Percentiles rank a stretch among this genome's conserved stretches.
Conservation (phyloP, 1,140 invertebrate genomes). For the Conus betulinus region DNA sequence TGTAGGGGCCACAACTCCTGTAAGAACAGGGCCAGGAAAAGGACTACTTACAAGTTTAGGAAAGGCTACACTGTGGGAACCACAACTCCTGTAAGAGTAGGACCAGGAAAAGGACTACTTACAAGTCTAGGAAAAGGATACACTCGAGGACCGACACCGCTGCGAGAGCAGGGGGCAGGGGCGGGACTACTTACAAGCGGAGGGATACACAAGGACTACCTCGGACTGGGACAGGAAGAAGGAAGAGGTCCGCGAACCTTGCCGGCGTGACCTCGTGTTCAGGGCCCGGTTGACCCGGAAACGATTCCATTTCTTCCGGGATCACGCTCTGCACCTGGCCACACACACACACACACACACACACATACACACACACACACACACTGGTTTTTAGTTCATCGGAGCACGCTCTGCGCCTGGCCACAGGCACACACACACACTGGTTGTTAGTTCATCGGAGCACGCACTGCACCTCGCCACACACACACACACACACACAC, state of each 20-base stretch:
- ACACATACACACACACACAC: background rate
- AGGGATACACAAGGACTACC: slow-evolving; percentile 45
- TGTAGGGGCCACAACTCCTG: too few relatives aligned
- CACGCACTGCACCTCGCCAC: too few relatives aligned
- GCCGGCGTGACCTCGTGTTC: slow-evolving; percentile 51
- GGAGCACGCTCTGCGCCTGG: too few relatives aligned
- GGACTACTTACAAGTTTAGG: too few relatives aligned
- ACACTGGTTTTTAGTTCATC: background rate
- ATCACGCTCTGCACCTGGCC: slow-evolving; percentile 64
- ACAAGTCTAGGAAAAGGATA: background rate
- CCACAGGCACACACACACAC: background rate
- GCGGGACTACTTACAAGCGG: background rate
- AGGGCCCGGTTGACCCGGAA: slow-evolving; percentile 58
- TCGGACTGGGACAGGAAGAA: slow-evolving; percentile 67
- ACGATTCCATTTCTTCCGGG: slow-evolving; percentile 65
- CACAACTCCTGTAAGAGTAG: too few relatives aligned
- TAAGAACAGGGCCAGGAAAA: too few relatives aligned
- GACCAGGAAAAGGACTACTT: background rate
- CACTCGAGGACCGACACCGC: background rate
- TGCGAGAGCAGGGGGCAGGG: background rate
- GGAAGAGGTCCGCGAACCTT: slow-evolving; percentile 64
- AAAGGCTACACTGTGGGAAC: too few relatives aligned
- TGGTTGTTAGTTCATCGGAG: too few relatives aligned
- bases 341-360: background rate
- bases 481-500: too few relatives aligned